Conservation (phyloP, 2,113 vertebrate genomes). For the Syngnathus floridae region DNA sequence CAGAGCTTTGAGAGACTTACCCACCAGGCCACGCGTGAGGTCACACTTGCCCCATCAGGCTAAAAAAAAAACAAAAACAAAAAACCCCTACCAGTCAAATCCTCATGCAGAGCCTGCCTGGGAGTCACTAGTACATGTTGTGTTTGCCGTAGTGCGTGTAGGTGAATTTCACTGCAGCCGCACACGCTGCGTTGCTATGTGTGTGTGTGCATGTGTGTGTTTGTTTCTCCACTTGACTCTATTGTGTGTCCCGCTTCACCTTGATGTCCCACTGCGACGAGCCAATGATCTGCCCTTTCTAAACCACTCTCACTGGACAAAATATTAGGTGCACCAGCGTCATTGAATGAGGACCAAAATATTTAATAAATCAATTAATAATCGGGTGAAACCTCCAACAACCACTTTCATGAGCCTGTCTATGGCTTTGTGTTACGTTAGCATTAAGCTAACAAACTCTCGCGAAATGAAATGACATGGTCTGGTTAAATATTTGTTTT, state of each 20-base stretch:
- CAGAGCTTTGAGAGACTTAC: constrained; percentile 64
- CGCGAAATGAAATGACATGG: too few relatives aligned
- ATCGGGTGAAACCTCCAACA: background rate
- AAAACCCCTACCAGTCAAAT: constrained; percentile 51
- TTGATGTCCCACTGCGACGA: constrained; percentile 21
- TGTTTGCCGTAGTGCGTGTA: constrained; percentile 25
- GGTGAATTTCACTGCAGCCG: constrained; percentile 18
- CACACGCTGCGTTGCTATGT: constrained; percentile 1
- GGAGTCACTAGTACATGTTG: constrained; percentile 8
- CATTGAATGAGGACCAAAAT: background rate
- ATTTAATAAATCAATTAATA: background rate
- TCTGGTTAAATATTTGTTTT: too few relatives aligned
- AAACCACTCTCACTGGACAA: background rate
- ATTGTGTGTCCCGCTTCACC: constrained; percentile 23
- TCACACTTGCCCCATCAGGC: constrained; percentile 46
- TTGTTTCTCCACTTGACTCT: constrained; percentile 8
- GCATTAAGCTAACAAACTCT: too few relatives aligned
- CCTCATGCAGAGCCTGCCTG: constrained; percentile 38
- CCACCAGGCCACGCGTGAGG: constrained; percentile 55
- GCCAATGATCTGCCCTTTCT: constrained; percentile 24
- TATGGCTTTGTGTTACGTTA: too few relatives aligned
- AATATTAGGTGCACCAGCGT: background rate
- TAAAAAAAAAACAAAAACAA: constrained; percentile 46
- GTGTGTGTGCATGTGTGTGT: background rate
- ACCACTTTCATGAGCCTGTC: too few relatives aligned